These are phyloP conservation scores for Ceramica pisi DNA, from an alignment of 2,888 invertebrate genomes.

Conservation along the genomic window DNA sequence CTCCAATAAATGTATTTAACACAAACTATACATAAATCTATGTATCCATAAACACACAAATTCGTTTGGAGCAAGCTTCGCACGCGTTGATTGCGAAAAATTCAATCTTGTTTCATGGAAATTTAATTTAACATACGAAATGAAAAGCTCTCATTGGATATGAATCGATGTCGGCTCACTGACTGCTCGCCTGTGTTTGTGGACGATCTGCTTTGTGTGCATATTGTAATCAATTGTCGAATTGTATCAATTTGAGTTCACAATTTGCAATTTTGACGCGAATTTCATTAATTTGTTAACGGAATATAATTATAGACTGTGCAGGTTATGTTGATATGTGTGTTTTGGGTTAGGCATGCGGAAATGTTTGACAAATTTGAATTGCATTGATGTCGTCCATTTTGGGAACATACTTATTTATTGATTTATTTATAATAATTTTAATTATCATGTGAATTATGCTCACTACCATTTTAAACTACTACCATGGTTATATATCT, in stretches of 20 bases:
- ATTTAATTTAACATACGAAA: constrained; percentile 91
- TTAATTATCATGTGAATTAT: not conserved
- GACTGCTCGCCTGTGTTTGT: constrained; percentile 89
- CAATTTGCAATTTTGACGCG: constrained; percentile 88
- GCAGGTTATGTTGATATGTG: constrained; percentile 50
- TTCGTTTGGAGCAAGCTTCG: constrained; percentile 77
- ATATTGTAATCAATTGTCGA: constrained; percentile 90
- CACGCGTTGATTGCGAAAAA: constrained; percentile 90
- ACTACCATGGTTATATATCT: not conserved
- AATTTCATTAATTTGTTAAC: constrained; percentile 85
- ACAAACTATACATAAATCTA: constrained; percentile 49
- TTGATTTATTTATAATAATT: not conserved
- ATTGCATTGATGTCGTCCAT: constrained; percentile 1
- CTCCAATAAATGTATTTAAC: constrained; percentile 21
- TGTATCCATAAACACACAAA: constrained; percentile 69
- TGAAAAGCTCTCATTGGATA: constrained; percentile 89
- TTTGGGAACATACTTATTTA: not conserved
- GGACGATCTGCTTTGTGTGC: constrained; percentile 87
- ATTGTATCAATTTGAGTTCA: constrained; percentile 87
- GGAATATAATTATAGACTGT: constrained; percentile 73
- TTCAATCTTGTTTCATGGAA: constrained; percentile 91
- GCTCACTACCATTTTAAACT: not conserved
- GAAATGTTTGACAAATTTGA: constrained; percentile 30
- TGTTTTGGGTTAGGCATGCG: constrained; percentile 39
- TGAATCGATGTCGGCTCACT: constrained; percentile 87